Evolutionary conservation across 2,888 invertebrate species (phyloP).

Genomic region (Lycia hirtaria): DNA sequence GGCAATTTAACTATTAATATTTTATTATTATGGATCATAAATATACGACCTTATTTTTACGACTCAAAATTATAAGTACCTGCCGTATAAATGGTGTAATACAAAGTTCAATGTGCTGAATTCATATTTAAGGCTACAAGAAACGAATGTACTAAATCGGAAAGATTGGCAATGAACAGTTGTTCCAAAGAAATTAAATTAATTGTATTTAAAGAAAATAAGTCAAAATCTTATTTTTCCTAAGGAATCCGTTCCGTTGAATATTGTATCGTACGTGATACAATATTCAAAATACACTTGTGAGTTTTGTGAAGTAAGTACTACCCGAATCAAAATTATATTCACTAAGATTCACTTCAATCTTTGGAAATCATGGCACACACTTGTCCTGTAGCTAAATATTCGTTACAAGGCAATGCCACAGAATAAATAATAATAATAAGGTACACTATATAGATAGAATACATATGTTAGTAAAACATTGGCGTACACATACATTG

Average conservation of each 20-base stretch:
- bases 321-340: not conserved
- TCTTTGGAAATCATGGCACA: constrained; percentile 59
- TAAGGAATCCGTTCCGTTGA: too few species aligned
- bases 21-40: not conserved
- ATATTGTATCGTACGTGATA: too few species aligned
- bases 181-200: too few species aligned
- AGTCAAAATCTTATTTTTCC: too few species aligned
- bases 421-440: too few species aligned
- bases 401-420: constrained; percentile 6
- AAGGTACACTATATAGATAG: too few species aligned
- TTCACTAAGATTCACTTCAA: constrained; percentile 43
- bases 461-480: too few species aligned
- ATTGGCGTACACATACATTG: too few species aligned
- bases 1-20: not conserved
- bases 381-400: constrained; percentile 24
- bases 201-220: too few species aligned
- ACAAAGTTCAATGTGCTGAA: constrained; percentile 15
- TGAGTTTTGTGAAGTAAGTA: not conserved
- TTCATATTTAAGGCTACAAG: too few species aligned
- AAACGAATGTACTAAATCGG: too few species aligned
- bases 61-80: not conserved
- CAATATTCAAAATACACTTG: not conserved
- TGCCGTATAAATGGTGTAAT: not conserved
- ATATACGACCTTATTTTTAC: not conserved
- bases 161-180: too few species aligned